Base-by-base conservation (phyloP, 2,888 invertebrate genomes). In the Lacanobia wlatinum region DNA sequence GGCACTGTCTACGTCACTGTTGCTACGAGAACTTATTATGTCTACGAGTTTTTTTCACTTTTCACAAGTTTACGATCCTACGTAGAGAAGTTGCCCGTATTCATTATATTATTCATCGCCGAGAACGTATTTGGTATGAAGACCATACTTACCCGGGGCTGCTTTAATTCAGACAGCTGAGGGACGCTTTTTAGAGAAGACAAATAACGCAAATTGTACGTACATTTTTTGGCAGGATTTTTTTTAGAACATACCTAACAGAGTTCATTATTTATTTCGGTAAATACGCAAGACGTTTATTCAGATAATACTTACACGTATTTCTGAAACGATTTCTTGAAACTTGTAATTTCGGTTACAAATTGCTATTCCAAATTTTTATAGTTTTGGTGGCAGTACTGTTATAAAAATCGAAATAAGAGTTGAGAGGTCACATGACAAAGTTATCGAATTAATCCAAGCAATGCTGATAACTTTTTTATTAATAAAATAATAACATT, bases 31-130 rank as follows among this genome's bases (percentile, higher is more conserved):
- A 66, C n/a, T 59, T 70, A 38, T 62, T 76, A 40, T 10, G 21
- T 65, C 18, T 46, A 50, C 21, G 56, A 56, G 40, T 50, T 63
- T 61, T 28, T 40, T 59, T 55, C 28, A 61, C 50, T 72, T 82
- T 80, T 66, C 55, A 68, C 60, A 65, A 67, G 59, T 78, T 72
- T 66, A 58, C 21, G 59, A 63, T 56, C n/a, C 40, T 12, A 38
- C 43, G 28, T 69, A 59, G 28, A 62, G 53, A 69, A 56, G 60
- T 67, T 61, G 58, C 55, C 23, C 48, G 55, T 70, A 52, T 73
- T 71, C 64, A 76, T 76, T 68, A 59, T 40, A 74, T 69, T 81
- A 73, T 78, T 84, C 80, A 83, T 82, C 64, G 72, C 53, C 23
- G 58, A 61, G 68, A 70, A 79, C 61, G 65, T 61, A 60, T 83